Percentiles rank a stretch among this genome's conserved stretches.
phyloP scores from a whole-genome alignment of 2,797 vertebrate species.

The Vireo griseus region DNA sequence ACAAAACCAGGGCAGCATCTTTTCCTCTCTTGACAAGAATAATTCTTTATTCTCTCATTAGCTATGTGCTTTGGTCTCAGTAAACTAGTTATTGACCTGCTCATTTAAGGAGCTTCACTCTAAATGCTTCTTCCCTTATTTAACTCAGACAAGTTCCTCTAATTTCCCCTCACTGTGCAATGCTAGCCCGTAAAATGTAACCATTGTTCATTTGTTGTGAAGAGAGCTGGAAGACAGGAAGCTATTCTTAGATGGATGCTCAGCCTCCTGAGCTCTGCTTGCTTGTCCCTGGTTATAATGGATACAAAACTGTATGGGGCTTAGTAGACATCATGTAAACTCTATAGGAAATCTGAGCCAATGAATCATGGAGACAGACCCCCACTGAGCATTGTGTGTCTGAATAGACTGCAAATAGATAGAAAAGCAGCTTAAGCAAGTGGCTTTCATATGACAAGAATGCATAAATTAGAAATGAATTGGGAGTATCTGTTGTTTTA shows the following conservation, averaged over 20 bases:
- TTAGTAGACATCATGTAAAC: constrained; percentile 79
- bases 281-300: constrained; percentile 76
- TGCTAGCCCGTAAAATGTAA: constrained; percentile 66
- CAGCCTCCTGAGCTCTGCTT: constrained; percentile 70
- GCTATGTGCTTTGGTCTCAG: constrained; percentile 72
- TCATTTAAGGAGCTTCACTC: constrained; percentile 75
- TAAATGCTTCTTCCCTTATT: constrained; percentile 75
- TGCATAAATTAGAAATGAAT: constrained; percentile 69
- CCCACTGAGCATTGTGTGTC: constrained; percentile 75
- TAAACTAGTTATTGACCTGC: constrained; percentile 81
- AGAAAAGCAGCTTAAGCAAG: constrained; percentile 73
- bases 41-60: constrained; percentile 81
- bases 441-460: constrained; percentile 70
- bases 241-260: constrained; percentile 74
- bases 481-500: constrained; percentile 68
- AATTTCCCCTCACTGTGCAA: constrained; percentile 64
- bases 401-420: constrained; percentile 77
- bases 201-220: constrained; percentile 73
- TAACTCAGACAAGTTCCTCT: constrained; percentile 72
- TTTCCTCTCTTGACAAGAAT: constrained; percentile 76
- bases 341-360: constrained; percentile 77
- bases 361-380: constrained; percentile 77
- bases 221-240: constrained; percentile 66
- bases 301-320: constrained; percentile 78
- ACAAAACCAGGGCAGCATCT: constrained; percentile 72